Percentiles rank a stretch among this genome's conserved stretches.
These are phyloP conservation scores for Nomada fucata DNA, from an alignment of 2,888 invertebrate genomes.

Conservation along the genomic window DNA sequence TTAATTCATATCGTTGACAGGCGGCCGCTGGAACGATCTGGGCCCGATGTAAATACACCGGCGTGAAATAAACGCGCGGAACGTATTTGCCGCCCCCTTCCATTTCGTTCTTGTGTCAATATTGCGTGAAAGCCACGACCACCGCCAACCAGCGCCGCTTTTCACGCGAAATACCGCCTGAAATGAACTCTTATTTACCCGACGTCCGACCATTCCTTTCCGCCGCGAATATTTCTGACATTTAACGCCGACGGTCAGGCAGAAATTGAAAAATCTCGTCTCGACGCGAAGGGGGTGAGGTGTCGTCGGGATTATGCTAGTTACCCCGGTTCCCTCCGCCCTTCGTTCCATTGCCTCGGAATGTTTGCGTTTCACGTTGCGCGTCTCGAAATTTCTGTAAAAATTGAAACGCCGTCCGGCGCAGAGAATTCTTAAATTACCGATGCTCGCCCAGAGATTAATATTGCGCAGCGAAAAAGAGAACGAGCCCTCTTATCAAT, in stretches of 20 bases:
- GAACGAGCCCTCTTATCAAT: not conserved
- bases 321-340: too few relatives aligned
- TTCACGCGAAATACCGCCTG: constrained; percentile 5
- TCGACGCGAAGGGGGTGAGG: not conserved
- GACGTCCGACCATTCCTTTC: constrained; percentile 1
- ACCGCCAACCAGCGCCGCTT: not conserved
- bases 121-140: constrained; percentile 37
- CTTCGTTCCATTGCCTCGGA: too few relatives aligned
- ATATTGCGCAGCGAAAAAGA: not conserved
- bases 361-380: too few relatives aligned
- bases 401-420: too few relatives aligned
- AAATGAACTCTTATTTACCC: constrained; percentile 36
- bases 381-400: too few relatives aligned
- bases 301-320: not conserved
- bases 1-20: constrained; percentile 61
- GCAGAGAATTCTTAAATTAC: too few relatives aligned
- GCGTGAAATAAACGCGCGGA: constrained; percentile 49
- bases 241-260: not conserved
- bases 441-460: not conserved
- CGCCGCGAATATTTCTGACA: not conserved
- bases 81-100: constrained; percentile 40
- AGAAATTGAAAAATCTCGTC: constrained; percentile 6
- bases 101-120: constrained; percentile 40
- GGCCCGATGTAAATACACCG: constrained; percentile 42
- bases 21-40: constrained; percentile 18